Percentiles rank a stretch among this genome's conserved stretches.
These are phyloP conservation scores for Molossus molossus DNA, from an alignment of 2,797 vertebrate genomes.

Conservation along the genomic window DNA sequence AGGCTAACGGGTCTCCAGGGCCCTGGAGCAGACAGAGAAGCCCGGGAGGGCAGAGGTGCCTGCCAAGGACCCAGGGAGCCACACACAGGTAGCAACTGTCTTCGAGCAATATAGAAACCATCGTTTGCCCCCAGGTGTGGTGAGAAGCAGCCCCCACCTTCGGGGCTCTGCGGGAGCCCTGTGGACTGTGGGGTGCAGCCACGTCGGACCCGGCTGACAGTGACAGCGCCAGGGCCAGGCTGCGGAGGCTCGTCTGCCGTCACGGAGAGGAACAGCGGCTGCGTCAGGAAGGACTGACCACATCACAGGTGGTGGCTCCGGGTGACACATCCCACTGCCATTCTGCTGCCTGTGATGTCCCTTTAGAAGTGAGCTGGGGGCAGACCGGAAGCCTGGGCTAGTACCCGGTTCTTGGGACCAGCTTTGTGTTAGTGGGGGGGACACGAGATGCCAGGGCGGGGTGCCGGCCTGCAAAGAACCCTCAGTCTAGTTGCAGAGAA, in stretches of 20 bases:
- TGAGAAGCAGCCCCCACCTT: neutral
- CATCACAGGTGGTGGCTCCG: constrained; percentile 70
- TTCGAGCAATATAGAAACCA: constrained; percentile 68
- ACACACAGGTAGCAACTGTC: neutral
- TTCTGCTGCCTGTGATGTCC: constrained; percentile 59
- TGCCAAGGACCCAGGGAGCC: neutral
- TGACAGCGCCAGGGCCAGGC: accelerated
- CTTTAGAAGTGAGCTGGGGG: constrained; percentile 73
- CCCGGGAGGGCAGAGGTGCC: neutral
- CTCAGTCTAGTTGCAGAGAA: neutral
- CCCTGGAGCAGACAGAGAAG: neutral
- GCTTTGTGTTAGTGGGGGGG: neutral
- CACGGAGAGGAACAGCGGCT: neutral
- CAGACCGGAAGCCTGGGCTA: constrained; percentile 76
- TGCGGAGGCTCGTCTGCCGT: neutral
- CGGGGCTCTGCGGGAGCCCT: neutral
- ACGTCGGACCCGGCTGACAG: neutral
- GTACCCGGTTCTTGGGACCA: constrained; percentile 58
- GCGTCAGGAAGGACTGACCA: constrained; percentile 66
- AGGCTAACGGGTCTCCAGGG: neutral
- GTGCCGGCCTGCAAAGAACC: neutral
- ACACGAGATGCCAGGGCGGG: neutral
- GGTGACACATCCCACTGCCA: constrained; percentile 60
- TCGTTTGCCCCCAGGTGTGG: neutral
- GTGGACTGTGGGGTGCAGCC: neutral